These are phyloP conservation scores for Balaeniceps rex DNA, from an alignment of 2,113 vertebrate genomes.

Conservation along the genomic window DNA sequence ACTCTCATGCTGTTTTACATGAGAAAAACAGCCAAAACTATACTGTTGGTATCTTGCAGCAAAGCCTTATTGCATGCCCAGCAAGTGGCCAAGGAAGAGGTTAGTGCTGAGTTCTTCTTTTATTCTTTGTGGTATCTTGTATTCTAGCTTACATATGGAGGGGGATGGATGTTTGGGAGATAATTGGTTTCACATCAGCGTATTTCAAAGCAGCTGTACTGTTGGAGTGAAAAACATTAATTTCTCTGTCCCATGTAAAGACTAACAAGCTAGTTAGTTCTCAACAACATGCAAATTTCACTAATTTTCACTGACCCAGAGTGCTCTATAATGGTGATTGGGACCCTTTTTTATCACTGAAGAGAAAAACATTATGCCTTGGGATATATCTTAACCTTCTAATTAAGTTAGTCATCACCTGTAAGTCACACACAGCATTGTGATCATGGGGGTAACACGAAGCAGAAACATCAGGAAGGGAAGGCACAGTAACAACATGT, in stretches of 20 bases:
- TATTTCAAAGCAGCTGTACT: background rate
- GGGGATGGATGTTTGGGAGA: background rate
- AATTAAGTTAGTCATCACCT: background rate
- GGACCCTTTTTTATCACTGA: background rate
- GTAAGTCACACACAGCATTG: background rate
- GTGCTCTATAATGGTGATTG: background rate
- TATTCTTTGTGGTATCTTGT: background rate
- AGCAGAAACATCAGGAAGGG: background rate
- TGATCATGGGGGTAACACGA: background rate
- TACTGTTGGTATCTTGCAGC: background rate
- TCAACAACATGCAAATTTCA: background rate
- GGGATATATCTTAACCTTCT: background rate
- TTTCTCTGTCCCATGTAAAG: background rate
- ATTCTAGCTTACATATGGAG: background rate
- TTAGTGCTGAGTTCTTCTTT: background rate
- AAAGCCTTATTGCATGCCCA: background rate
- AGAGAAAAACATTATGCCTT: background rate
- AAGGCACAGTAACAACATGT: background rate
- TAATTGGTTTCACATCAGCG: background rate
- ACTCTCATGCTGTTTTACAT: background rate
- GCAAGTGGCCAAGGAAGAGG: background rate
- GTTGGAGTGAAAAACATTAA: background rate
- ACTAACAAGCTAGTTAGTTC: background rate
- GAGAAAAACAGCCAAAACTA: background rate
- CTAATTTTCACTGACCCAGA: background rate